A percentile compares a stretch with the other conserved stretches of the same genome.
Conservation (phyloP, 53 echinoderm and acorn worm genomes). For the Luidia sarsii region DNA sequence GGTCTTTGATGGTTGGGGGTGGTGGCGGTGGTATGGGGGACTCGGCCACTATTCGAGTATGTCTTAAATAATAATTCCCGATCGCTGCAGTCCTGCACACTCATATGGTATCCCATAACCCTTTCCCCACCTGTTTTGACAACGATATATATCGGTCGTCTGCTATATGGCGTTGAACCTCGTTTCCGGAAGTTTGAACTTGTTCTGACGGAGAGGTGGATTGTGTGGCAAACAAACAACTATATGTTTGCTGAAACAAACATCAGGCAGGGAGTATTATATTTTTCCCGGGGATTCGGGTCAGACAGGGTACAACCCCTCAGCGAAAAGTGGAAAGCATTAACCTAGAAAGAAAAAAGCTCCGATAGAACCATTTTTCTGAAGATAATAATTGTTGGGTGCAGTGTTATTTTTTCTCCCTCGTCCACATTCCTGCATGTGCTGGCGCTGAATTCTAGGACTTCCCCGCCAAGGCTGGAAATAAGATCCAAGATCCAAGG, state of each 20-base stretch:
- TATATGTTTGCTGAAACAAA: background rate
- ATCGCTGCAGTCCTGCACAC: no score
- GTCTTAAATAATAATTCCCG: slow-evolving; percentile 51
- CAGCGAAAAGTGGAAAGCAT: slow-evolving; percentile 5
- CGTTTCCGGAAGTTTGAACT: slow-evolving; percentile 54
- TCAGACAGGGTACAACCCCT: slow-evolving; percentile 9
- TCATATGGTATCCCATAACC: slow-evolving; percentile 2
- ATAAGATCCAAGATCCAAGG: no score
- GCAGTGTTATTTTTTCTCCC: no score
- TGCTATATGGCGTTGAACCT: background rate
- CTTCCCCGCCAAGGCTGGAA: no score
- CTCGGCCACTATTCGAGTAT: slow-evolving; percentile 6
- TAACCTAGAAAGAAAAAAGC: slow-evolving; percentile 37
- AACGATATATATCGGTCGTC: slow-evolving; percentile 10
- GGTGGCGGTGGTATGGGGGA: slow-evolving; percentile 4
- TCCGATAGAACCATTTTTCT: no score
- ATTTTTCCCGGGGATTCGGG: slow-evolving; percentile 19
- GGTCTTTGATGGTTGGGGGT: no score
- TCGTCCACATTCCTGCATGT: no score
- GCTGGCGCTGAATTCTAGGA: no score
- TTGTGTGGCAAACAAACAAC: background rate
- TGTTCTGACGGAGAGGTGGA: background rate
- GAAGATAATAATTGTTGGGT: no score
- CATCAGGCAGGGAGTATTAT: no score
- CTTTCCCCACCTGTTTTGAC: slow-evolving; percentile 39